Percentiles rank a stretch among this genome's conserved stretches.
These are phyloP conservation scores for Clarias laeviceps DNA, from an alignment of 2,797 vertebrate genomes.

Conservation along the genomic window DNA sequence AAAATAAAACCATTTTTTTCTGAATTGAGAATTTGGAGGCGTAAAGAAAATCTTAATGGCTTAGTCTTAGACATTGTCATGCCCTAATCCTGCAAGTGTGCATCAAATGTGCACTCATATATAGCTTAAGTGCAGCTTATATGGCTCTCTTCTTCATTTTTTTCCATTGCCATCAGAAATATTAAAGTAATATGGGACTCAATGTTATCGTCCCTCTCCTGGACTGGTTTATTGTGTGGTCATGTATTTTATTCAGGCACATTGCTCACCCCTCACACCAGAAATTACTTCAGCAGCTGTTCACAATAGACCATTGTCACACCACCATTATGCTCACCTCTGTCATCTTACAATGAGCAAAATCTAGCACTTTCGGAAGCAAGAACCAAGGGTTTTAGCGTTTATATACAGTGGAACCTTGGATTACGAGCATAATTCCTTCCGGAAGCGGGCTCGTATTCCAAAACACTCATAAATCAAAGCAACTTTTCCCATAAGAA, in stretches of 20 bases:
- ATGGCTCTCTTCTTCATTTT: not conserved
- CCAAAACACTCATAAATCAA: no score
- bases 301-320: not conserved
- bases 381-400: not conserved
- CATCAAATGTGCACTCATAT: not conserved
- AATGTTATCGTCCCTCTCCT: slow-evolving; percentile 1
- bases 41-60: not conserved
- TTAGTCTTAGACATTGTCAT: not conserved
- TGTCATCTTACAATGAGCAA: not conserved
- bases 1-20: not conserved
- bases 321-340: not conserved
- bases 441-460: no score
- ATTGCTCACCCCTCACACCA: slow-evolving; percentile 16
- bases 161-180: slow-evolving; percentile 17
- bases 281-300: slow-evolving; percentile 30
- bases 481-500: no score
- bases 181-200: slow-evolving; percentile 12
- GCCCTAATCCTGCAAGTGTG: not conserved
- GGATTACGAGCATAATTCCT: no score
- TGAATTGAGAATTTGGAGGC: not conserved
- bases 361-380: not conserved
- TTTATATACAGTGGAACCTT: no score
- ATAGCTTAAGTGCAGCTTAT: not conserved
- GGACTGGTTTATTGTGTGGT: not conserved
- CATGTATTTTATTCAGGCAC: not conserved